Evolutionary conservation across 1,140 invertebrate genomes (phyloP), one percentile per base, ranked within the genome.

Genomic region (Schlechtendalia chinensis): DNA sequence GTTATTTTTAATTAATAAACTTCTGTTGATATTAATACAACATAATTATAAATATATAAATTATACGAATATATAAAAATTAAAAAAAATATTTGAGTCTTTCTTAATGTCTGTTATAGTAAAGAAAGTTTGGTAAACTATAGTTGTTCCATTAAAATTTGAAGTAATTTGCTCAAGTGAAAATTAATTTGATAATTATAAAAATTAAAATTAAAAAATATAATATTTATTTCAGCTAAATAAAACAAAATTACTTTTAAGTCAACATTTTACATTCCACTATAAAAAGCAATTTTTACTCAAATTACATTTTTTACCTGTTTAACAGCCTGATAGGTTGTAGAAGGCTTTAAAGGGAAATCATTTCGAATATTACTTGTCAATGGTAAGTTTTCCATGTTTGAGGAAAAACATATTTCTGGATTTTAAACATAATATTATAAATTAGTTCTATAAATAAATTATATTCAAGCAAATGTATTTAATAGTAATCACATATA

Each of bases 351-450:
- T 54, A 72, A 54, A 50, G 69, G 24, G 14, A 72, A 22, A 29
- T 72, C 69, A 54, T 72, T 77, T 47, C 75, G 58, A 63, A 45
- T 17, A 79, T 63, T 79, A 22, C 75, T 79, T 50, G 75, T 79
- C 17, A 79, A 79, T 63, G 75, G 75, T 79, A 79, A 79, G 14
- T 63, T 79, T 79, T 79, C 75, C 75, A 79, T 79, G 16, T 61
- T 79, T 79, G 53, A 50, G 1, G 75, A 79, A 24, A 79, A 79
- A 58, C 75, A 79, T 79, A 79, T 19, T 79, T 79, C 75, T 79
- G 58, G 61, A 63, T 61, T 58, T 79, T 27, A 63, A 77, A 79
- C 17, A 58, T 24, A 79, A 59, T 39, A 56, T 32, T 32, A 56
- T n/a, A n/a, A 39, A 56, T 54, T 54, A 56, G 27, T 54, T 29